These are phyloP conservation scores for Adineta ricciae DNA, from an alignment of 2,888 invertebrate genomes.

Conservation along the genomic window DNA sequence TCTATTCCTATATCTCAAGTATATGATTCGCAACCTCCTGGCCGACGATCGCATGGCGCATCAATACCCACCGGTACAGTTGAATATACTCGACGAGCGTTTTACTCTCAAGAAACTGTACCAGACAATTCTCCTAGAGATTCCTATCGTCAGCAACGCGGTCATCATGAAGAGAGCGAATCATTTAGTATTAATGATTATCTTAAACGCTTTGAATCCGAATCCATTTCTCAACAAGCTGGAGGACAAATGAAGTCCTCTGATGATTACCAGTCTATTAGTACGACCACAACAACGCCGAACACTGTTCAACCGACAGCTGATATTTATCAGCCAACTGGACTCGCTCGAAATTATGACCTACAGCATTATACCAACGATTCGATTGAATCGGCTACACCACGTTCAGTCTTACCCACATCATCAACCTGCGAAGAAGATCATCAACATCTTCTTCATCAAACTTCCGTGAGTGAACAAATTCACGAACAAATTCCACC, in stretches of 20 bases:
- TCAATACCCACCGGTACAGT: not conserved
- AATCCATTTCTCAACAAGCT: not conserved
- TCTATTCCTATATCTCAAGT: not conserved
- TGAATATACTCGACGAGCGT: not conserved
- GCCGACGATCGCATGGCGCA: not conserved
- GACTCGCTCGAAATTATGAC: not conserved
- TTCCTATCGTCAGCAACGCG: not conserved
- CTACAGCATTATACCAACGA: not conserved
- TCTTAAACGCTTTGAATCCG: not conserved
- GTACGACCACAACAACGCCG: not conserved
- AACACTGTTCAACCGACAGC: not conserved
- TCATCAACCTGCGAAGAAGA: not conserved
- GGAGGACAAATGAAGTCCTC: not conserved
- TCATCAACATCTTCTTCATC: not conserved
- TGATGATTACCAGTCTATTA: not conserved
- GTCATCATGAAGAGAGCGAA: not conserved
- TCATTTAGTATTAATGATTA: not conserved
- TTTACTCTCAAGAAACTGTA: not conserved
- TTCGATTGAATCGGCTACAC: not conserved
- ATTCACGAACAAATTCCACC: not conserved
- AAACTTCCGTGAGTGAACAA: not conserved
- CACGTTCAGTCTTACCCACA: not conserved
- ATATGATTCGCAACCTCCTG: not conserved
- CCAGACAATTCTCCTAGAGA: not conserved
- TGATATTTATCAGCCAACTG: not conserved